Evolutionary conservation across 2,888 invertebrate genomes (phyloP).

Genomic region (Apamea anceps): DNA sequence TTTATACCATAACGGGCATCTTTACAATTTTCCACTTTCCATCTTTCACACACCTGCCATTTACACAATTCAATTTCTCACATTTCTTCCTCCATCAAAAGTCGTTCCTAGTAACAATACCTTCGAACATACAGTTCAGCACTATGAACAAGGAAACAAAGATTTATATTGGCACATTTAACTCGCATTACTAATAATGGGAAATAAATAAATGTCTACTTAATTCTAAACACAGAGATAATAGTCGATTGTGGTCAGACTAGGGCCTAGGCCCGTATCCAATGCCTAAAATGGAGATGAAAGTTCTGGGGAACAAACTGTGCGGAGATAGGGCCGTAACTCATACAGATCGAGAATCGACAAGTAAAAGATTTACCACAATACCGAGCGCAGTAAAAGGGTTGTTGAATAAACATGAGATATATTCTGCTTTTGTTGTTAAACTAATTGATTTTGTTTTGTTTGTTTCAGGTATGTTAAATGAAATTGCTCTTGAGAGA

Average conservation of each 20-base stretch:
- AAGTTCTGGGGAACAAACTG: slow-evolving; percentile 77
- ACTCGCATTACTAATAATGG: slow-evolving; percentile 40
- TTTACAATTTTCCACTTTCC: background rate
- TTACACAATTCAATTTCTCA: background rate
- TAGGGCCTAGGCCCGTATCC: slow-evolving; percentile 73
- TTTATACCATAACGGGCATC: background rate
- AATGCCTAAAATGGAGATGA: slow-evolving; percentile 85
- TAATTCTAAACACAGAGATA: slow-evolving; percentile 55
- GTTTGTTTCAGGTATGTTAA: slow-evolving; percentile 65
- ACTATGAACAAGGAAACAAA: slow-evolving; percentile 33
- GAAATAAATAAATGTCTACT: slow-evolving; percentile 57
- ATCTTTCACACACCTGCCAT: background rate
- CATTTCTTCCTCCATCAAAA: background rate
- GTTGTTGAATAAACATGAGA: slow-evolving; percentile 25
- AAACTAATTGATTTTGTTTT: slow-evolving; percentile 43
- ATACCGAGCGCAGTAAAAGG: slow-evolving; percentile 68
- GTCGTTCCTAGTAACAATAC: background rate
- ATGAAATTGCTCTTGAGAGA: background rate
- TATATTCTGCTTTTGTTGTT: slow-evolving; percentile 29
- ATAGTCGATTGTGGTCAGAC: slow-evolving; percentile 63
- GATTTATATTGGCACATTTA: slow-evolving; percentile 31
- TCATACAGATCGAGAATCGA: slow-evolving; percentile 82
- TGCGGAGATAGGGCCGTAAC: slow-evolving; percentile 77
- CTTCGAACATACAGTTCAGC: background rate
- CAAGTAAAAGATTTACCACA: slow-evolving; percentile 75